A percentile compares a stretch with the other conserved stretches of the same genome.
Conservation (phyloP, 2,797 vertebrate species). For the Lithobates sylvaticus region DNA sequence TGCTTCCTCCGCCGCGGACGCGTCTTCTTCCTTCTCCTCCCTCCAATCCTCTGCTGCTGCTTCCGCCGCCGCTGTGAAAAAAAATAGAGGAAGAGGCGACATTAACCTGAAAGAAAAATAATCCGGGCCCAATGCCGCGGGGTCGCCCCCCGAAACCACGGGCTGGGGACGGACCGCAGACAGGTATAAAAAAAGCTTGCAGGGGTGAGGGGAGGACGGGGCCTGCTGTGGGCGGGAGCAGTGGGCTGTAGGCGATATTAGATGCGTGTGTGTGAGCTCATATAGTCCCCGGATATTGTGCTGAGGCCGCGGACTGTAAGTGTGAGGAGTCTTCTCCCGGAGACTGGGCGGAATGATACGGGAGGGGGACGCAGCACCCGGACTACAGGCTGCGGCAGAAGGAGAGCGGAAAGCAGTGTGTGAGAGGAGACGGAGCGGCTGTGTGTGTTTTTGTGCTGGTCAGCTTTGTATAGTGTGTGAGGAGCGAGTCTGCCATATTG, state of each 20-base stretch:
- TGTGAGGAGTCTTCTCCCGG: conserved; percentile 73
- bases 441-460: no score
- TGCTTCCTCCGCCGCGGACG: conserved; percentile 59
- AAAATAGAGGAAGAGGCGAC: conserved; percentile 53
- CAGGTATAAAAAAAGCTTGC: conserved; percentile 35
- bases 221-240: background rate
- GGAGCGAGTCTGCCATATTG: no score
- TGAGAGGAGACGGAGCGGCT: background rate
- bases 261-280: background rate
- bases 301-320: conserved; percentile 70
- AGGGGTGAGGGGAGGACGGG: background rate
- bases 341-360: conserved; percentile 90
- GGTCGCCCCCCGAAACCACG: conserved; percentile 93
- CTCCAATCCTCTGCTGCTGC: conserved; percentile 28
- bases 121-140: conserved; percentile 85
- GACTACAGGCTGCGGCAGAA: conserved; percentile 26
- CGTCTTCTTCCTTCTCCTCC: conserved; percentile 52
- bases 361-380: conserved; percentile 50
- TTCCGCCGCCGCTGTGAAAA: conserved; percentile 41
- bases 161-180: conserved; percentile 75
- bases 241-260: background rate
- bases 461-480: background rate
- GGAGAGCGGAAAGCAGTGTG: background rate
- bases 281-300: conserved; percentile 86
- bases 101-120: conserved; percentile 60